These are phyloP conservation scores for Gorsachius goisagi DNA, from an alignment of 2,113 vertebrate species.

Conservation along the genomic window DNA sequence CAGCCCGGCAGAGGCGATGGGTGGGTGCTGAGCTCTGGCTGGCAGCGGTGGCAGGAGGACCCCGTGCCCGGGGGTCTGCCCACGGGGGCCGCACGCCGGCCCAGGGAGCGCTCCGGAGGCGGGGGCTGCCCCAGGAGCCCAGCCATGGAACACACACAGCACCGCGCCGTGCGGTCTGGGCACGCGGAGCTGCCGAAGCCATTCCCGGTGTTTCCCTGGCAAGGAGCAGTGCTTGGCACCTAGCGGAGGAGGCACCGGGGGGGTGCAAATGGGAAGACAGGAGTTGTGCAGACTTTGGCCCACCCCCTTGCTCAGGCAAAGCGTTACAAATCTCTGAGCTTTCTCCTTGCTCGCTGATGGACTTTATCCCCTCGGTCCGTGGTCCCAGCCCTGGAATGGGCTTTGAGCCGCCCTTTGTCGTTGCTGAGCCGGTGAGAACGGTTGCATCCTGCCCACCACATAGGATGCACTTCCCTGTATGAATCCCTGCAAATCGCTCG, in stretches of 20 bases:
- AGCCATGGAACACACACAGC: neutral
- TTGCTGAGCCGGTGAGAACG: neutral
- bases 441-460: neutral
- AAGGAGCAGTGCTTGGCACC: neutral
- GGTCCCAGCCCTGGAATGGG: neutral
- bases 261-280: accelerated
- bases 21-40: neutral
- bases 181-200: accelerated
- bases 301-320: accelerated
- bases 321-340: neutral
- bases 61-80: accelerated
- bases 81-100: accelerated
- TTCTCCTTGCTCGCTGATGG: neutral
- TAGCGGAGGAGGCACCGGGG: neutral
- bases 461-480: neutral
- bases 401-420: neutral
- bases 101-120: accelerated
- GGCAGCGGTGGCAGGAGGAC: accelerated
- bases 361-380: accelerated
- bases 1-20: neutral
- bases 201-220: neutral
- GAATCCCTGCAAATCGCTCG: neutral
- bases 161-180: neutral
- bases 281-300: neutral
- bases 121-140: accelerated